Evolutionary conservation across 2,113 vertebrate species (phyloP).

Genomic region (Neotoma lepida): DNA sequence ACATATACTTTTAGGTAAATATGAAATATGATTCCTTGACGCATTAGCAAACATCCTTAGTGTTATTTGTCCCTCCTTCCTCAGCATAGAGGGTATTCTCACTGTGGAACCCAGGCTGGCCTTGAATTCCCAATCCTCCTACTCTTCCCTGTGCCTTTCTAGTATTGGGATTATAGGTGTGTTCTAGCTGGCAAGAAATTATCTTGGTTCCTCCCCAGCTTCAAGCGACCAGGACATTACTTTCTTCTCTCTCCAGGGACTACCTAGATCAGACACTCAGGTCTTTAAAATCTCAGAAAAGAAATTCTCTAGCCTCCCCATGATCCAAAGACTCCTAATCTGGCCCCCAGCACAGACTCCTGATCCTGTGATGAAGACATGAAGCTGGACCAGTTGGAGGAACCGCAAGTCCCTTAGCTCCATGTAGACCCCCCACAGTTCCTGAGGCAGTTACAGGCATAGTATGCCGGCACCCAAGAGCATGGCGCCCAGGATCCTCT

Average conservation of each 20-base stretch:
- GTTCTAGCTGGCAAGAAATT: background rate
- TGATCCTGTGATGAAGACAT: background rate
- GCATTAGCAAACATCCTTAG: background rate
- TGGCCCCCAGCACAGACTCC: background rate
- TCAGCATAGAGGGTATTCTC: background rate
- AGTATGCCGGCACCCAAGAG: background rate
- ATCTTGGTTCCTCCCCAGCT: background rate
- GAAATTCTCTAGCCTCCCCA: conserved; percentile 10
- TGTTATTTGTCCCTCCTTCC: background rate
- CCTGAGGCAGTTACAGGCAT: background rate
- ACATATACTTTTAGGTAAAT: background rate
- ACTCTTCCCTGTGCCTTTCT: background rate
- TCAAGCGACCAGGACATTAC: background rate
- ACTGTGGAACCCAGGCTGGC: background rate
- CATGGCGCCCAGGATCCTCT: background rate
- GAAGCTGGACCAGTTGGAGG: background rate
- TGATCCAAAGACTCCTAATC: background rate
- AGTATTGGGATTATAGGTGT: background rate
- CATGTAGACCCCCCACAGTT: background rate
- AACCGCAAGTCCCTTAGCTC: background rate
- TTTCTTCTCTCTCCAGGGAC: background rate
- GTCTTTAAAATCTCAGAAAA: conserved; percentile 45
- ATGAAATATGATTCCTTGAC: background rate
- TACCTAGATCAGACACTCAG: background rate
- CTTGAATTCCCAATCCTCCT: too few species aligned